A percentile compares a stretch with the other conserved stretches of the same genome.
Conservation (phyloP, 2,113 vertebrate genomes). For the Hemichromis elongatus region DNA sequence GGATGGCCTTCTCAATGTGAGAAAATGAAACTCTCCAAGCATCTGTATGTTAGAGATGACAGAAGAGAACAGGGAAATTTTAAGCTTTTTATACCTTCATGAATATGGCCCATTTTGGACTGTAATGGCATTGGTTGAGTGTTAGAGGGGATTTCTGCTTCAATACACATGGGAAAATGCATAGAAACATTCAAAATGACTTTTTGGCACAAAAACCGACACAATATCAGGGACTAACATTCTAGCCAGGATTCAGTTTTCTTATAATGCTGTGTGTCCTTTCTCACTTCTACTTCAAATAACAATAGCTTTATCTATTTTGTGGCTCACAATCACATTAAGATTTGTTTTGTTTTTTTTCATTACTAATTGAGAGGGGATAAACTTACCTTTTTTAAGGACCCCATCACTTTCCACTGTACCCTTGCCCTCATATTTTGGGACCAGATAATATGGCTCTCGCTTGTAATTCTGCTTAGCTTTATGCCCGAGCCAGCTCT, state of each 20-base stretch:
- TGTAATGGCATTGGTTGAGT: not conserved
- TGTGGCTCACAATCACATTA: not conserved
- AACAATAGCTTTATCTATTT: not conserved
- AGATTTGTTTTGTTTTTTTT: rapidly evolving
- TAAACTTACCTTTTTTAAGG: conserved; percentile 47
- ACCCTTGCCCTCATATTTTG: conserved; percentile 77
- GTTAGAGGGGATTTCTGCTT: not conserved
- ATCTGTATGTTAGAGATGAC: conserved; percentile 36
- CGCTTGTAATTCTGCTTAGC: conserved; percentile 10
- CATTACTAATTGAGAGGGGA: not conserved
- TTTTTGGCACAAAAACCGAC: not conserved
- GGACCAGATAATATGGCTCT: conserved; percentile 73
- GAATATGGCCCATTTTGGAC: not conserved
- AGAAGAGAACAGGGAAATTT: not conserved
- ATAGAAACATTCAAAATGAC: not conserved
- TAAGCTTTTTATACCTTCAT: not conserved
- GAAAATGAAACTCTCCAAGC: conserved; percentile 78
- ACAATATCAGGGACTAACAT: not conserved
- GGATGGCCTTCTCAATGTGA: conserved; percentile 72
- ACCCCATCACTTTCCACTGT: conserved; percentile 31
- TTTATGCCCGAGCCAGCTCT: conserved; percentile 79
- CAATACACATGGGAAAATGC: not conserved
- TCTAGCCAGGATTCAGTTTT: not conserved
- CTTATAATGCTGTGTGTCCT: not conserved
- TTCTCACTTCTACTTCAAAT: not conserved